phyloP scores from a whole-genome alignment of 2,888 invertebrate species.

The Timandra comae region DNA sequence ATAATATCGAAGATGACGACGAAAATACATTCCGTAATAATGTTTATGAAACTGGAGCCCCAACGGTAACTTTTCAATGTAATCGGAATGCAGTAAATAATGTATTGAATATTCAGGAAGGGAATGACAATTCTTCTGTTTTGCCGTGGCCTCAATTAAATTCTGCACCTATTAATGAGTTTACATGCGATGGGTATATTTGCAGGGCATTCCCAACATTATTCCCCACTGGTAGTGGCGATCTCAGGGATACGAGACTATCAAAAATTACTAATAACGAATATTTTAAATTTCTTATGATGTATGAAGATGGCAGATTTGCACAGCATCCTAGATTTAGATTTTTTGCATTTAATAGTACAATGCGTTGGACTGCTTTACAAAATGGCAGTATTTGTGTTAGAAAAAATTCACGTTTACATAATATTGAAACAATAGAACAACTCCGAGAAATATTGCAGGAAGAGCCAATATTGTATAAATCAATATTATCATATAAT shows the following conservation, averaged over 20 bases:
- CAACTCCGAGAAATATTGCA: not conserved
- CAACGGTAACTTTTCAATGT: not conserved
- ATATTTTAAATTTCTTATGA: constrained; percentile 3
- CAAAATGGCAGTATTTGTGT: not conserved
- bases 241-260: not conserved
- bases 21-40: not conserved
- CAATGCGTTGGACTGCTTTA: not conserved
- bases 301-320: constrained; percentile 1
- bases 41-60: not conserved
- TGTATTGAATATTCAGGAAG: not conserved
- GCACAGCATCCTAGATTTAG: constrained; percentile 1
- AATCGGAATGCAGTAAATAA: not conserved
- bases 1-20: not conserved
- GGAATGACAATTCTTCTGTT: no score
- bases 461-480: not conserved
- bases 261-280: not conserved
- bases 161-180: not conserved
- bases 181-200: not conserved
- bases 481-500: not conserved
- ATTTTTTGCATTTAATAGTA: not conserved
- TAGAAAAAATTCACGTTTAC: not conserved
- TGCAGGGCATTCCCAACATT: not conserved
- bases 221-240: constrained; percentile 1
- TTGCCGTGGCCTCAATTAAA: not conserved
- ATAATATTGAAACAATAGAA: not conserved